These are phyloP conservation scores for Macropus fuliginosus DNA, from an alignment of 2,797 vertebrate genomes.

Conservation along the genomic window DNA sequence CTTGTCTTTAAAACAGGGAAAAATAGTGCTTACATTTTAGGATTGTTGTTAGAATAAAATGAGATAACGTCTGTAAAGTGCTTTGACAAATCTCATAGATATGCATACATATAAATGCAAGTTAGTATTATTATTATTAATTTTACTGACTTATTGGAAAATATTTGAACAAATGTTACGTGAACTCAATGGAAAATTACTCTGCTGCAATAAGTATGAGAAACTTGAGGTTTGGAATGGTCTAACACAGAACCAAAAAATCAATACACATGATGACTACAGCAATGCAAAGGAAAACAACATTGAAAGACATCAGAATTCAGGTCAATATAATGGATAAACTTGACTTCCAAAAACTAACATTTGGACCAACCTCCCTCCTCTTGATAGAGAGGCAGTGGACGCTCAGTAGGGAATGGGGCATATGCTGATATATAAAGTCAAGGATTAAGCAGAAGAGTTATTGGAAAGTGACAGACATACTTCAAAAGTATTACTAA, in stretches of 20 bases:
- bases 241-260: neutral
- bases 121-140: neutral
- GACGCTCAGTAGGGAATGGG: neutral
- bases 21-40: neutral
- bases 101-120: neutral
- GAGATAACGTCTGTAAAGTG: neutral
- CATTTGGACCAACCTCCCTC: neutral
- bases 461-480: neutral
- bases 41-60: neutral
- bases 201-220: neutral
- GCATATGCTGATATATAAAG: neutral
- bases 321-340: neutral
- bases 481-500: neutral
- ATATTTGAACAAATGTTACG: neutral
- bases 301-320: neutral
- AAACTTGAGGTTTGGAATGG: neutral
- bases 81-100: neutral
- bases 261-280: neutral
- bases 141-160: neutral
- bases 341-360: neutral
- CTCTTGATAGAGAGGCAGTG: neutral
- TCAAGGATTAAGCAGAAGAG: neutral
- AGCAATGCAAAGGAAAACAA: neutral
- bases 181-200: neutral
- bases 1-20: neutral